These are phyloP conservation scores for Lochmaea crataegi DNA, from an alignment of 2,888 invertebrate genomes.

Conservation along the genomic window DNA sequence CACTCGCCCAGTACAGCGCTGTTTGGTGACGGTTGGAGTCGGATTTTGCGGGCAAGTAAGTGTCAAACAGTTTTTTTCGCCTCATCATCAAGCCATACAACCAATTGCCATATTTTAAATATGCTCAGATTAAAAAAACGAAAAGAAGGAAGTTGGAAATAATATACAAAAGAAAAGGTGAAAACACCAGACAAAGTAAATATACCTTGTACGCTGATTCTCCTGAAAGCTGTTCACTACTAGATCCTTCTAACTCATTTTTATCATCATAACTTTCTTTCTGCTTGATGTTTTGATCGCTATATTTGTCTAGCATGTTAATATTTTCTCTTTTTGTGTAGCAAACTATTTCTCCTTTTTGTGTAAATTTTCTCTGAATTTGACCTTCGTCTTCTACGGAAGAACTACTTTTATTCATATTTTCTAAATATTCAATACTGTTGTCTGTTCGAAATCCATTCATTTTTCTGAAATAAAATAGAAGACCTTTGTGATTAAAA, in stretches of 20 bases:
- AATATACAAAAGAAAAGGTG: too few relatives aligned
- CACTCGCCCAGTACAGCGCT: too few relatives aligned
- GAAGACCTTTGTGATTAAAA: too few relatives aligned
- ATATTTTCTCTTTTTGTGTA: constrained; percentile 48
- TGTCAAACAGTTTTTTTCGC: too few relatives aligned
- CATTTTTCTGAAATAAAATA: not conserved
- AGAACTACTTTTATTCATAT: not conserved
- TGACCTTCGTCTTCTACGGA: not conserved
- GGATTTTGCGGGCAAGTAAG: too few relatives aligned
- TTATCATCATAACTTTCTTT: not conserved
- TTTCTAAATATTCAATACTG: not conserved
- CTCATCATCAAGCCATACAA: too few relatives aligned
- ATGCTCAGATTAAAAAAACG: too few relatives aligned
- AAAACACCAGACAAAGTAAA: not conserved
- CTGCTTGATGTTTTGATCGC: constrained; percentile 24
- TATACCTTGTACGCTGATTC: constrained; percentile 53
- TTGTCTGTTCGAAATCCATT: not conserved
- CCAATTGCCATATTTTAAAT: too few relatives aligned
- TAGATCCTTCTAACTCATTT: not conserved
- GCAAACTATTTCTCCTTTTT: constrained; percentile 51
- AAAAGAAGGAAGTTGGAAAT: too few relatives aligned
- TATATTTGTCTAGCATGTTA: constrained; percentile 40
- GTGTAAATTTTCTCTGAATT: constrained; percentile 29
- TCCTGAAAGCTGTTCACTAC: constrained; percentile 45
- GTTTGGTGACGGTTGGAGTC: too few relatives aligned